Evolutionary conservation across 2,113 vertebrate species (phyloP).

Genomic region (Gila orcuttii): DNA sequence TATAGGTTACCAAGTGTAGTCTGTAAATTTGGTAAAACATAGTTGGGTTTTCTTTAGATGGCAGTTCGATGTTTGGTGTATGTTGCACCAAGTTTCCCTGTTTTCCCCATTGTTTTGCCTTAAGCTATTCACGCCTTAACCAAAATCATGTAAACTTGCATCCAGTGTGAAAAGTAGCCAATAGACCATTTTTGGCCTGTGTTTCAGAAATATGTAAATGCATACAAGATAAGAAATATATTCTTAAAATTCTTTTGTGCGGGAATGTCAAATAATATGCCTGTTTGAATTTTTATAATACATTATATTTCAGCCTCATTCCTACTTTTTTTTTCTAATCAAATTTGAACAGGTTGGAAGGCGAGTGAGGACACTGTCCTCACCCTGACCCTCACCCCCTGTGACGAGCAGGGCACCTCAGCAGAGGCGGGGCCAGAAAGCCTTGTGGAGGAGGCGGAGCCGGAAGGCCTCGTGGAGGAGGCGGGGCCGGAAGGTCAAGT

Average conservation of each 20-base stretch:
- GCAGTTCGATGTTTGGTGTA: background rate
- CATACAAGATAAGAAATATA: background rate
- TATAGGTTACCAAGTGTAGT: background rate
- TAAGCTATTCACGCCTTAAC: background rate
- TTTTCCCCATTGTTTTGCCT: background rate
- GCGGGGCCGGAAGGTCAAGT: background rate
- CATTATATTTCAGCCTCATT: background rate
- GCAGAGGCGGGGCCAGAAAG: background rate
- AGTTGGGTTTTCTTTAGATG: background rate
- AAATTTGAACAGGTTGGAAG: conserved; percentile 14
- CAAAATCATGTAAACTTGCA: background rate
- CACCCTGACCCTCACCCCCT: background rate
- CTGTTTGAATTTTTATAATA: background rate
- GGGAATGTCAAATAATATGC: background rate
- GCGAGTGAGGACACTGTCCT: background rate
- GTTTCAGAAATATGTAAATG: conserved; percentile 3
- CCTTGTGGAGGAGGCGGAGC: background rate
- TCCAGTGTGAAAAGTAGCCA: background rate
- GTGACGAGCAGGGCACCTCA: background rate
- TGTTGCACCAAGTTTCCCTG: background rate
- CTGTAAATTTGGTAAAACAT: background rate
- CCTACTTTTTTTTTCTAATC: conserved; percentile 9
- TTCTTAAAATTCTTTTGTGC: background rate
- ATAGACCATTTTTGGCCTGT: background rate
- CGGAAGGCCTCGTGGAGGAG: background rate